Evolutionary conservation across 2,113 vertebrate species (phyloP), one percentile per base, ranked within the genome.

Genomic region (Brienomyrus longianalis): DNA sequence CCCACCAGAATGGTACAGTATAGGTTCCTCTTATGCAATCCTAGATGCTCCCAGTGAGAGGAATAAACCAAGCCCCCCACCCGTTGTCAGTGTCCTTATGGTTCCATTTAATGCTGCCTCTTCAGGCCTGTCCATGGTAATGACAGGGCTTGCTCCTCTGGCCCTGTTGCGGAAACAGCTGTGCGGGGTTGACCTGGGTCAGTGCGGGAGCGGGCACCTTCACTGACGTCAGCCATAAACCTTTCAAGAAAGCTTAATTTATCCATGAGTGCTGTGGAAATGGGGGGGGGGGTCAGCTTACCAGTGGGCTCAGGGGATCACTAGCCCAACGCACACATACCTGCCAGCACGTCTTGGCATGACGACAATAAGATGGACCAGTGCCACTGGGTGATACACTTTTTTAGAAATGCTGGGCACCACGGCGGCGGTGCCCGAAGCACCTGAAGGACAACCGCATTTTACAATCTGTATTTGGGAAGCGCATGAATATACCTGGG

Each of bases 181-280:
- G 87, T 88, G 39, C 3, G 39, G 54, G 50, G 56, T 39, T 27
- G 39, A 5, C 35, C 8, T 35, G 88, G 88, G 59, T 80, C 88
- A 77, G 59, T 2, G 23, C n/a, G 3, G 3, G 45, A 88, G 35
- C 66, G 15, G 15, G 62, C 66, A 31, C 88, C 66, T 77, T 45
- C 66, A 31, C 10, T 80, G 59, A 80, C 45, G 88, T 88, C 88
- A 88, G 62, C 23, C 88, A 19, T 88, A 88, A 88, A 88, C 88
- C 88, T 88, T 70, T 88, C 62, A 51, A 88, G 45, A 88, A 77
- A 88, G 66, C 88, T 88, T 48, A 88, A 88, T 88, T 62, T 51
- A 88, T 62, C 56, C 54, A 54, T 27, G 87, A 66, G 56, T 17
- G 15, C 54, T 86, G 39, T 21, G 56, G 35, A 66, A 45, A 54